Percentiles rank a stretch among this genome's conserved stretches.
These are phyloP conservation scores for Eremophila alpestris DNA, from an alignment of 2,797 vertebrate genomes.

Conservation along the genomic window DNA sequence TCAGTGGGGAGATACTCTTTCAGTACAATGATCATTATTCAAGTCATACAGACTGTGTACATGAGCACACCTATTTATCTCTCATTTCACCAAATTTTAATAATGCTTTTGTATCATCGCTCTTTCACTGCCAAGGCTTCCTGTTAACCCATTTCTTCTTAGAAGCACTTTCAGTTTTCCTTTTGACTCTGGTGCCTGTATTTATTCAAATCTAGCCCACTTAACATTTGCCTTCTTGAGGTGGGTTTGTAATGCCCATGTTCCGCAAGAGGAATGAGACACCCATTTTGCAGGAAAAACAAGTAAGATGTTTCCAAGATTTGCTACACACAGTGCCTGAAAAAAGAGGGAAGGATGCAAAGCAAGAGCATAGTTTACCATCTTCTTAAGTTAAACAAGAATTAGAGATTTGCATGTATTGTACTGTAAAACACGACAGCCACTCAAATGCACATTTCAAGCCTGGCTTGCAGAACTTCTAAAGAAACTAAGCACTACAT, in stretches of 20 bases:
- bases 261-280: background rate
- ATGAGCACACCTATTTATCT: background rate
- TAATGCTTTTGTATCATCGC: background rate
- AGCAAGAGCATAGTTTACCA: background rate
- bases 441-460: background rate
- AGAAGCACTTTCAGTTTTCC: background rate
- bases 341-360: background rate
- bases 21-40: background rate
- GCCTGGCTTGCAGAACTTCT: background rate
- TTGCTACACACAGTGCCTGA: background rate
- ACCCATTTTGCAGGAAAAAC: background rate
- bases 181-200: background rate
- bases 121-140: background rate
- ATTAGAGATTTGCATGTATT: background rate
- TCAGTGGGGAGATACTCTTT: background rate
- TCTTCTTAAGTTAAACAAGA: background rate
- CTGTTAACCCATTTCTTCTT: background rate
- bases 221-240: background rate
- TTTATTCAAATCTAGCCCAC: background rate
- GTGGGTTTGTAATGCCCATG: background rate
- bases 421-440: background rate
- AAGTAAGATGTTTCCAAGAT: background rate
- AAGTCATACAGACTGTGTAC: background rate
- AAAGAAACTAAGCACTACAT: background rate
- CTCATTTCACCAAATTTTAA: background rate